Conservation (phyloP, 1,140 invertebrate genomes). For the Leptinotarsa lineolata region DNA sequence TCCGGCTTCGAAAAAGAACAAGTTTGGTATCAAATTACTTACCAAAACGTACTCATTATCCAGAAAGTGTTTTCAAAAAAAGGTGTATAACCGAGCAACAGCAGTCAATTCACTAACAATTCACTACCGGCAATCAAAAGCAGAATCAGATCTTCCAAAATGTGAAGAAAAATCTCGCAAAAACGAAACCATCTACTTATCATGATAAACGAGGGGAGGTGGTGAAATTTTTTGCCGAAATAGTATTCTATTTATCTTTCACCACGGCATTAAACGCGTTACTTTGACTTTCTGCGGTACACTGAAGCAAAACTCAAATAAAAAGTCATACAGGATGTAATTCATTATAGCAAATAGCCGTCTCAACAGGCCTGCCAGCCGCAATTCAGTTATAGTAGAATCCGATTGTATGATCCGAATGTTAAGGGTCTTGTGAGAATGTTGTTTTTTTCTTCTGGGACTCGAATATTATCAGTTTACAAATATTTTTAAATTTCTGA, state of each 20-base stretch:
- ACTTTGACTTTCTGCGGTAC: background rate
- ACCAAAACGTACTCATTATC: background rate
- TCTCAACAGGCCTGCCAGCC: background rate
- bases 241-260: background rate
- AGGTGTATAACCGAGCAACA: background rate
- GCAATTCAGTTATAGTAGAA: background rate
- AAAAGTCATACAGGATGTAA: constrained; percentile 3
- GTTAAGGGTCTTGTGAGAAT: too few species aligned
- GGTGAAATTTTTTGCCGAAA: background rate
- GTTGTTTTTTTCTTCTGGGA: too few species aligned
- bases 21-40: background rate
- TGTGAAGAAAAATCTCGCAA: background rate
- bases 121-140: background rate
- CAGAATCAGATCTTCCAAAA: background rate
- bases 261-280: background rate
- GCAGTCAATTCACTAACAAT: constrained; percentile 8
- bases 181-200: background rate
- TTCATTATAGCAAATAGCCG: background rate
- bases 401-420: background rate
- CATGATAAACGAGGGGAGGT: background rate
- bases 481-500: too few species aligned
- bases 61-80: background rate
- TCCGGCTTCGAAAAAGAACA: too few species aligned
- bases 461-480: too few species aligned
- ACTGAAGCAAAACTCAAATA: background rate